Evolutionary conservation across 1,140 invertebrate genomes (phyloP).

Genomic region (Danaus melanippus): DNA sequence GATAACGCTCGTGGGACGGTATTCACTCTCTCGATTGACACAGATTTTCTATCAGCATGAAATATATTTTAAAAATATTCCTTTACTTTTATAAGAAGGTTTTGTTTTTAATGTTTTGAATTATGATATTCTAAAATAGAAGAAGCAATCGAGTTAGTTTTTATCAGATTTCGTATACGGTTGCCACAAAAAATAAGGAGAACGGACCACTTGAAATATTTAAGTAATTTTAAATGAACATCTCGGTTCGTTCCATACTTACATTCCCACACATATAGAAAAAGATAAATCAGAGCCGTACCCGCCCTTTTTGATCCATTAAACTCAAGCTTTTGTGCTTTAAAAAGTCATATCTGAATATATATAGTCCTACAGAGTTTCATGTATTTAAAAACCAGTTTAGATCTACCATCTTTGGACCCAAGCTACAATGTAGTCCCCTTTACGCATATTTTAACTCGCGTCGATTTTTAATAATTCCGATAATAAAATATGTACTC

Average conservation of each 20-base stretch:
- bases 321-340: conserved; percentile 31
- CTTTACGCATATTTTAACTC: conserved; percentile 33
- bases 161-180: too few relatives aligned
- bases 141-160: too few relatives aligned
- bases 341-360: conserved; percentile 25
- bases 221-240: conserved; percentile 7
- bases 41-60: conserved; percentile 6
- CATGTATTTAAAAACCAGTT: conserved; percentile 25
- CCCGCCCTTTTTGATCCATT: conserved; percentile 49
- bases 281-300: conserved; percentile 57
- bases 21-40: conserved; percentile 13
- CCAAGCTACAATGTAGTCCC: conserved; percentile 34
- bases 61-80: too few relatives aligned
- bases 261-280: conserved; percentile 47
- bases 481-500: conserved; percentile 49
- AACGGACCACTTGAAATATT: conserved; percentile 15
- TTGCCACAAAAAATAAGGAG: too few relatives aligned
- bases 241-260: conserved; percentile 12
- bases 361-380: conserved; percentile 25
- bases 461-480: conserved; percentile 50
- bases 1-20: conserved; percentile 52
- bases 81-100: too few relatives aligned
- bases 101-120: too few relatives aligned
- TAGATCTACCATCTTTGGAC: conserved; percentile 20
- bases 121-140: too few relatives aligned